These are phyloP conservation scores for Chascanopsetta lugubris DNA, from an alignment of 2,113 vertebrate species.

Conservation along the genomic window DNA sequence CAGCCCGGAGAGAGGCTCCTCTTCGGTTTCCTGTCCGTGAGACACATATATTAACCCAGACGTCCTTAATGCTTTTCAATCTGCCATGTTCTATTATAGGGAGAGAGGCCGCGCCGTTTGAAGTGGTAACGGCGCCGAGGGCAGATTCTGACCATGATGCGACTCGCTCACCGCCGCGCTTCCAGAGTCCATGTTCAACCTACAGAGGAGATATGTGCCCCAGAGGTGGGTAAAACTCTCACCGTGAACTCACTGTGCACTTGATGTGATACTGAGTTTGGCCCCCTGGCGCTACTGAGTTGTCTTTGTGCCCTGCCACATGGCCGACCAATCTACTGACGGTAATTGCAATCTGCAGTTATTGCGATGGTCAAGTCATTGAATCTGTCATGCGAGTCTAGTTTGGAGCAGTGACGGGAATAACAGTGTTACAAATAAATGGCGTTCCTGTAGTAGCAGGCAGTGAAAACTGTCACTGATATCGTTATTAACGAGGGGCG, in stretches of 20 bases:
- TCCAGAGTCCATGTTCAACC: conserved; percentile 51
- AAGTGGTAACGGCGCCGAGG: conserved; percentile 29
- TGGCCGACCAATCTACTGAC: conserved; percentile 13
- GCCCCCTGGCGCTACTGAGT: conserved; percentile 1
- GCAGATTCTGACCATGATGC: conserved; percentile 47
- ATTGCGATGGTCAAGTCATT: too few relatives aligned
- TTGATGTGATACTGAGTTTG: conserved; percentile 34
- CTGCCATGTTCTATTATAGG: conserved; percentile 23
- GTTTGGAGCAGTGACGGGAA: too few relatives aligned
- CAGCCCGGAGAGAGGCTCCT: conserved; percentile 1
- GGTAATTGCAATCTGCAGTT: too few relatives aligned
- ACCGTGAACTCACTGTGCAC: conserved; percentile 14
- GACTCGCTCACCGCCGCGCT: conserved; percentile 38
- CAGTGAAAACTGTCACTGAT: too few relatives aligned
- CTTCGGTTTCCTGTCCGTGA: conserved; percentile 18
- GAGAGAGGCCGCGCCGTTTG: conserved; percentile 27
- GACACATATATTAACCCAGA: conserved; percentile 26
- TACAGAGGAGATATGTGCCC: conserved; percentile 74
- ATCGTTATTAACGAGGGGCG: too few relatives aligned
- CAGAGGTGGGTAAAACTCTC: conserved; percentile 62
- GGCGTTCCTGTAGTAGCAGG: too few relatives aligned
- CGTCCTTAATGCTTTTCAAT: conserved; percentile 36
- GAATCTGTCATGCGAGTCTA: too few relatives aligned
- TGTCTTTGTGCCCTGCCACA: conserved; percentile 15
- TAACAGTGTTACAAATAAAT: too few relatives aligned